phyloP scores from a whole-genome alignment of 2,113 vertebrate species.

The Condylura cristata region DNA sequence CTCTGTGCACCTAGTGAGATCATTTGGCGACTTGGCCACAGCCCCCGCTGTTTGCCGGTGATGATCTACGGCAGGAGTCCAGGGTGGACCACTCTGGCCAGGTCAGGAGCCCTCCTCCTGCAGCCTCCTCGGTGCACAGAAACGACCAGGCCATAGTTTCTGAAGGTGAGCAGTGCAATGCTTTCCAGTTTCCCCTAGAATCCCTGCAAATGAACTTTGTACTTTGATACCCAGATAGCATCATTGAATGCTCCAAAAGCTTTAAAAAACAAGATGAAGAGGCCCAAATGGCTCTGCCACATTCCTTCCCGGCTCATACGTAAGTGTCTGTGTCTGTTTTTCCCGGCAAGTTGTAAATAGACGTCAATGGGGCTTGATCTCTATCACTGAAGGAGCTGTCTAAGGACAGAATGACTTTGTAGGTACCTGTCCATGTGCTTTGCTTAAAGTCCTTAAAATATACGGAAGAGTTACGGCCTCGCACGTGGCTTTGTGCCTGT shows the following conservation, averaged over 20 bases:
- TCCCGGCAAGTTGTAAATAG: accelerated
- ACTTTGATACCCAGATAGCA: background rate
- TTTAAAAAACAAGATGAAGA: background rate
- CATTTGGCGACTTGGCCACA: background rate
- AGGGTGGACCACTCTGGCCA: too few species aligned
- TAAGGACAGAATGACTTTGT: background rate
- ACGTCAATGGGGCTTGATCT: too few species aligned
- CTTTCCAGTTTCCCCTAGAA: background rate
- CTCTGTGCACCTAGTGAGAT: background rate
- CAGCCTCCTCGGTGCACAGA: accelerated
- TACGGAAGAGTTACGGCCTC: accelerated
- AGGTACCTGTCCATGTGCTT: background rate
- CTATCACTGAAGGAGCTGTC: background rate
- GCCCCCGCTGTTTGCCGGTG: background rate
- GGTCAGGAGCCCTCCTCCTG: background rate
- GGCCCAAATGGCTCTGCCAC: background rate
- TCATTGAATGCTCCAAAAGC: background rate
- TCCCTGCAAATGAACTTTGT: background rate
- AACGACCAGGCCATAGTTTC: accelerated
- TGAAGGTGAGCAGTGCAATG: background rate
- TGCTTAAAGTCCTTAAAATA: background rate
- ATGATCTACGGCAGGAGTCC: background rate
- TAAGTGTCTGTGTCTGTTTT: background rate
- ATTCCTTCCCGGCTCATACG: background rate
- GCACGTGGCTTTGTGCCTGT: background rate